Conservation (phyloP, 1,140 invertebrate genomes). For the Geopemphigus sp. region DNA sequence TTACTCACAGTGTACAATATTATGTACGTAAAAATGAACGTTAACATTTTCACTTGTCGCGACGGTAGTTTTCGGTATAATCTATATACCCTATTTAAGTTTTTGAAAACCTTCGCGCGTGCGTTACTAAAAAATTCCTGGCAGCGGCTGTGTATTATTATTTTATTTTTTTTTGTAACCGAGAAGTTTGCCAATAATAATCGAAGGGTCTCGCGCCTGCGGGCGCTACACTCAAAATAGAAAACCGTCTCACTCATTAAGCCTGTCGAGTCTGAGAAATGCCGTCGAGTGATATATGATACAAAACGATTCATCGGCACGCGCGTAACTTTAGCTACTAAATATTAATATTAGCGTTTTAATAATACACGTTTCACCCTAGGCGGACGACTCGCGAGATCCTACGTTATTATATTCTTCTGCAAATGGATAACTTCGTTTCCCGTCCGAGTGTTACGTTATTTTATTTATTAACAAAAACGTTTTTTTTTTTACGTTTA, state of each 20-base stretch:
- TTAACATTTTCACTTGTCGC: too few relatives aligned
- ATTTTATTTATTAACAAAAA: too few relatives aligned
- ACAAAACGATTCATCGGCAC: background rate
- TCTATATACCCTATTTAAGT: background rate
- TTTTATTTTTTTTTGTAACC: too few relatives aligned
- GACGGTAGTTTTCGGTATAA: too few relatives aligned
- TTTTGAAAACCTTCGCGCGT: background rate
- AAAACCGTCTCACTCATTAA: slow-evolving; percentile 6
- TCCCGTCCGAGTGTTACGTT: too few relatives aligned
- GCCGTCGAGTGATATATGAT: background rate
- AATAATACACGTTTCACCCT: too few relatives aligned
- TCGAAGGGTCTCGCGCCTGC: slow-evolving; percentile 3
- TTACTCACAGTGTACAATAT: too few relatives aligned
- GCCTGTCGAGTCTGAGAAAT: background rate
- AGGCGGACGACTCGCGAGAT: too few relatives aligned
- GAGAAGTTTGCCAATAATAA: slow-evolving; percentile 28
- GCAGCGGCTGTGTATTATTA: background rate
- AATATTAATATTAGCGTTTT: background rate
- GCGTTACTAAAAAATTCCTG: slow-evolving; percentile 14
- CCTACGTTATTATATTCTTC: too few relatives aligned
- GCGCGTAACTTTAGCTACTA: background rate
- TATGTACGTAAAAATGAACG: too few relatives aligned
- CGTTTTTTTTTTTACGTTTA: too few relatives aligned
- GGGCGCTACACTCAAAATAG: slow-evolving; percentile 10
- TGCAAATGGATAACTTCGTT: too few relatives aligned